Evolutionary conservation across 1,140 invertebrate species (phyloP), one percentile per base, ranked within the genome.

Genomic region (Brachionus rubens): DNA sequence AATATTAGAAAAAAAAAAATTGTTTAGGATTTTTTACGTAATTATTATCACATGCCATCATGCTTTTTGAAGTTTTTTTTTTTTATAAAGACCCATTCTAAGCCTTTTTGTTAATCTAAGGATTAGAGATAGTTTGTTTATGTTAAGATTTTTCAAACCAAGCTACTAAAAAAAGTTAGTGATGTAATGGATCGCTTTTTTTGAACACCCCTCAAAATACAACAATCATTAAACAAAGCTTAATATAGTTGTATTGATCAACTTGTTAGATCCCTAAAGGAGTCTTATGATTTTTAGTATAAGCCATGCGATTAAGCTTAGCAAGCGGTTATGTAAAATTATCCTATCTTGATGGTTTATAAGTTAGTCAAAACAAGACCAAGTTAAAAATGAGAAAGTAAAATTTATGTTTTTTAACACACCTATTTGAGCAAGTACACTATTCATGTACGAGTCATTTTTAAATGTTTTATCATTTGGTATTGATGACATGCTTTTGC

Each of bases 1-100:
- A 59, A 59, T 59, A 59, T 59, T 59, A 59, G 7, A 28, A n/a
- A n/a, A n/a, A n/a, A n/a, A n/a, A n/a, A n/a, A 59, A 16, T 59
- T 59, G 12, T 36, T 14, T 59, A 36, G 30, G 1, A 36, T 59
- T 59, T 40, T 59, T 7, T 33, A 52, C 33, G 33, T 36, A 36
- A 36, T 36, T 36, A 36, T 36, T 26, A 52, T 24, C 16, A 52
- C 50, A 59, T 59, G 54, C 54, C 54, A 59, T 59, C 54, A 59
- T 59, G 54, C 54, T 36, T 5, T 3, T 36, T n/a, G n/a, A n/a
- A n/a, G n/a, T n/a, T n/a, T 54, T 54, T 54, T 43, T 54, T 54
- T 3, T 24, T 54, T 54, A 54, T n/a, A 54, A 54, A 54, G 52
- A 30, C 2, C 4, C 52, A n/a, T n/a, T n/a, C n/a, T n/a, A n/a